Conservation (phyloP, 2,797 vertebrate genomes). For the Psittacula echo region DNA sequence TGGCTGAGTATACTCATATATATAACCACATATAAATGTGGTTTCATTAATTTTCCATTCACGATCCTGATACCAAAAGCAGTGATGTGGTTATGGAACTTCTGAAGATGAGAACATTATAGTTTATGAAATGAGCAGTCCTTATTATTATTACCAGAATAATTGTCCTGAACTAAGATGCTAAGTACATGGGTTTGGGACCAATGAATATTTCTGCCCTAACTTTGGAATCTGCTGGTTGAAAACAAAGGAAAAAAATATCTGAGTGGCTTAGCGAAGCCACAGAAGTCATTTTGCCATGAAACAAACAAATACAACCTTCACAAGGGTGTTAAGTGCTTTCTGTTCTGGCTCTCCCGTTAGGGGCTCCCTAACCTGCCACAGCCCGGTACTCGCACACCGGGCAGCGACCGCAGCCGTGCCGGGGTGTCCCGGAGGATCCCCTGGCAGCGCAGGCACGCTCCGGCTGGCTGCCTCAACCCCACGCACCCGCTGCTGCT, state of each 20-base stretch:
- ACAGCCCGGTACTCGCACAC: rapidly evolving
- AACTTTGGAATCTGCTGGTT: neutral
- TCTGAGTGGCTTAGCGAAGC: neutral
- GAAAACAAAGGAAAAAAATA: neutral
- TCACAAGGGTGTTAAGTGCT: neutral
- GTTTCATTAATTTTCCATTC: neutral
- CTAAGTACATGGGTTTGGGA: neutral
- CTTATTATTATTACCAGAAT: neutral
- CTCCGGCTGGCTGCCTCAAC: neutral
- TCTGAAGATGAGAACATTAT: neutral
- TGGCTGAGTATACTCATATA: neutral
- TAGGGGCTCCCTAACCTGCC: neutral
- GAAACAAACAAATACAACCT: neutral
- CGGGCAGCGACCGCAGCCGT: rapidly evolving
- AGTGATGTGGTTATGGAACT: neutral
- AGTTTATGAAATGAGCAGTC: neutral
- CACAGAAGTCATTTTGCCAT: neutral
- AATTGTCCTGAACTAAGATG: neutral
- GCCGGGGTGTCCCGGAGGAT: rapidly evolving
- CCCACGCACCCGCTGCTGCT: neutral
- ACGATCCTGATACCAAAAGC: neutral
- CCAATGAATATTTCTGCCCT: neutral
- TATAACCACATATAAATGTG: too few species aligned
- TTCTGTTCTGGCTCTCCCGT: rapidly evolving
- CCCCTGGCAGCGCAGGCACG: rapidly evolving